These are phyloP conservation scores for Cephus nigrinus DNA, from an alignment of 2,888 invertebrate genomes.

Conservation along the genomic window DNA sequence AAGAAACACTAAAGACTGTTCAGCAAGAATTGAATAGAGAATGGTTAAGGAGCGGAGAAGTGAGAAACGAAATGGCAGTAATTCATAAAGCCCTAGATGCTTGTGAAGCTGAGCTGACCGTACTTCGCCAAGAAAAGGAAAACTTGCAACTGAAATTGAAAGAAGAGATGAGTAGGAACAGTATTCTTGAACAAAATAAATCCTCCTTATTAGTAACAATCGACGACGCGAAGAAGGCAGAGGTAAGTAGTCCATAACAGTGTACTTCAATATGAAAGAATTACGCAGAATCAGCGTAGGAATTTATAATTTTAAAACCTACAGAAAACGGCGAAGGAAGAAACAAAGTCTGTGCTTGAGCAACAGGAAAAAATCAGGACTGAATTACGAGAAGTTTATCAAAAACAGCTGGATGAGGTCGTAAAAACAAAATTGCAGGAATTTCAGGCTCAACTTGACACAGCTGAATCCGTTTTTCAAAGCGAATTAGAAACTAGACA, in stretches of 20 bases:
- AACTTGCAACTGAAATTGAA: conserved; percentile 68
- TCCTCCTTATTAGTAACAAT: conserved; percentile 68
- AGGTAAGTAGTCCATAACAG: conserved; percentile 45
- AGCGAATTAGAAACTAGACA: conserved; percentile 75
- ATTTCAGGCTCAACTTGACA: conserved; percentile 80
- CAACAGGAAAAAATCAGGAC: conserved; percentile 74
- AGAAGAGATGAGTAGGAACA: conserved; percentile 68
- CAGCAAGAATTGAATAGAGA: conserved; percentile 61
- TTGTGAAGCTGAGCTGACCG: conserved; percentile 64
- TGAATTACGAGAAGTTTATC: conserved; percentile 80
- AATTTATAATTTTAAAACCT: background rate
- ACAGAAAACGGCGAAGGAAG: conserved; percentile 66
- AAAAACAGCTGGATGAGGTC: conserved; percentile 83
- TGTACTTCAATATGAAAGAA: background rate
- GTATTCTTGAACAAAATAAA: conserved; percentile 70
- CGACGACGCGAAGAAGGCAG: conserved; percentile 68
- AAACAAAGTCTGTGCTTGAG: conserved; percentile 61
- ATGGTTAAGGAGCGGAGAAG: conserved; percentile 51
- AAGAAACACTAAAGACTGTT: conserved; percentile 48
- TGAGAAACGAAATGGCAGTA: conserved; percentile 57
- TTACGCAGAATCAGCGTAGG: background rate
- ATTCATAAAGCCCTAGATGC: conserved; percentile 61
- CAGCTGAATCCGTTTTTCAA: conserved; percentile 75
- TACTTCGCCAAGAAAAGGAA: conserved; percentile 67
- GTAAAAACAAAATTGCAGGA: conserved; percentile 81